Evolutionary conservation across 2,888 invertebrate species (phyloP).

Genomic region (Heliconius hortense): DNA sequence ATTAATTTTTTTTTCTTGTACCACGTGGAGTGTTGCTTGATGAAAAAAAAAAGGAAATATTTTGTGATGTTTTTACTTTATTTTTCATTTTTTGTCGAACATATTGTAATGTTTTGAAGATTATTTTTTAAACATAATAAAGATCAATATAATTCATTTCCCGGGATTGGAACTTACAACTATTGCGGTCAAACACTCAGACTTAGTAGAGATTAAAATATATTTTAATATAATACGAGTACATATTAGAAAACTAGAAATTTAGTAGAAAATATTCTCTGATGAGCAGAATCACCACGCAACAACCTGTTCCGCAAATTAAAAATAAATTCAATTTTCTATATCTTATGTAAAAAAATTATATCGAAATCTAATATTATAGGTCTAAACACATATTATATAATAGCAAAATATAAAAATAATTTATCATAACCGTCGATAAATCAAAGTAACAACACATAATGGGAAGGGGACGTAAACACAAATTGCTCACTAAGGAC

Average conservation of each 20-base stretch:
- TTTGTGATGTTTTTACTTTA: background rate
- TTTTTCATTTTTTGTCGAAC: background rate
- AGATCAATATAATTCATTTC: no score
- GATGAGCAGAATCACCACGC: no score
- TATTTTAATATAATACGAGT: no score
- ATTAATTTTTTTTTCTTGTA: constrained; percentile 11
- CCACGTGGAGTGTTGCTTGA: background rate
- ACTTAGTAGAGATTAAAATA: no score
- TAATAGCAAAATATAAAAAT: constrained; percentile 10
- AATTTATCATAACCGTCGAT: constrained; percentile 26
- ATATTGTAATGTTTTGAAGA: background rate
- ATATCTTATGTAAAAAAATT: background rate
- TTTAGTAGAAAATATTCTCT: no score
- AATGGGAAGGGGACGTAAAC: constrained; percentile 32
- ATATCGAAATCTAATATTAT: background rate
- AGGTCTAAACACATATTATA: background rate
- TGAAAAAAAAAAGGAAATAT: background rate
- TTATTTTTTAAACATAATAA: background rate
- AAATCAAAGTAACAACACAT: constrained; percentile 26
- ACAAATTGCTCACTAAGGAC: constrained; percentile 36
- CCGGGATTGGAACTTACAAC: no score
- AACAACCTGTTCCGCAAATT: no score
- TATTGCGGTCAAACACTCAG: no score
- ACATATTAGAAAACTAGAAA: no score
- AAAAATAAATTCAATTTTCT: no score